Base-by-base conservation (phyloP, 1,140 invertebrate species). In the Danaus melanippus region DNA sequence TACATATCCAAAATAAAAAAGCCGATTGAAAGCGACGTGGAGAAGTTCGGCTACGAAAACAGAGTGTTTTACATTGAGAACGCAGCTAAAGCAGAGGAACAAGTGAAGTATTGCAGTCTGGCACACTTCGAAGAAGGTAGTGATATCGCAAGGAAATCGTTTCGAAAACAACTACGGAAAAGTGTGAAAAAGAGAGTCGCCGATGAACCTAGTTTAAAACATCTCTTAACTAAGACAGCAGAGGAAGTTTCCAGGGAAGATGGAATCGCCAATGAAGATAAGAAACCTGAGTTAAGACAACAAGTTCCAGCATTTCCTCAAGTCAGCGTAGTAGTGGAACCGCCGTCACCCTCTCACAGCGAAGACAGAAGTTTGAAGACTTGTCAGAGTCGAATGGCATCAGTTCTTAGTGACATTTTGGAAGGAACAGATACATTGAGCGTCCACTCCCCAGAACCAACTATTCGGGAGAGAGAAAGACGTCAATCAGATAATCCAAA, bases 81-180 rank as follows among this genome's bases (percentile, higher is more conserved):
- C 65, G 85, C 71, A 79, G 82, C 76, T 61, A 90, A 76, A 86
- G 88, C 72, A 56, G 88, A 77, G 74, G 89, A 83, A 67, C 90
- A 91, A 48, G 88, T 89, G 46, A 91, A 90, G 64, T 93, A 91
- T 75, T 93, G 92, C 69, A 93, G 92, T 72, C 83, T 94, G 64
- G 93, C 93, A 7, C 90, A 93, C 63, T 94, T 94, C 69, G 92
- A 92, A 58, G 93, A 94, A 84, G 93, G 93, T 40, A 94, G 90
- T 74, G 93, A 95, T 72, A 95, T 94, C 55, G 93, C 92, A 1
- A 89, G 92, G 48, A 90, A 90, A 70, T 94, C 93, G 4, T 92
- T 94, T 69, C 92, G 92, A 67, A 89, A 87, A 54, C 79, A 84
- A 43, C 49, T 85, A n/a, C 76, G 71, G 41, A 87, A 83, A 48